phyloP scores from a whole-genome alignment of 2,888 invertebrate species.

The Brachycybe producta region DNA sequence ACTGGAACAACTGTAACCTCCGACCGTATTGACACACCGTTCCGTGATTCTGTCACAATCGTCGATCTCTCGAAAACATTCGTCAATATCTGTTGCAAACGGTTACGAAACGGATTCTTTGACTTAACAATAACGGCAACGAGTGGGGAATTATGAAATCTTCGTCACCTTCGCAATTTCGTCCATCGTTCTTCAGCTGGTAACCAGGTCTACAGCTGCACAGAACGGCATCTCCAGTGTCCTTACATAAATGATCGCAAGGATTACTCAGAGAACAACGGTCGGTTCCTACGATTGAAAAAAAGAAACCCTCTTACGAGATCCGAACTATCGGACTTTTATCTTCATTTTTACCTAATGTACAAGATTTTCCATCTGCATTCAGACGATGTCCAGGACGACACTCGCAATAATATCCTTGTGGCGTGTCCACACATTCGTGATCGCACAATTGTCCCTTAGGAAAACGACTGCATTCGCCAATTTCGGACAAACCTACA shows the following conservation, averaged over 20 bases:
- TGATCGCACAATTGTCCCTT: constrained; percentile 54
- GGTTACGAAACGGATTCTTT: too few species aligned
- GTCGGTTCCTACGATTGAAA: not conserved
- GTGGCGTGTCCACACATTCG: constrained; percentile 57
- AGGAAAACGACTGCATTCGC: constrained; percentile 44
- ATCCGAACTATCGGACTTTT: not conserved
- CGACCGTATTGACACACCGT: constrained; percentile 62
- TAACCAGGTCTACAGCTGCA: constrained; percentile 62
- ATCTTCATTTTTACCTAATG: constrained; percentile 29
- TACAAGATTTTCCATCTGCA: constrained; percentile 57
- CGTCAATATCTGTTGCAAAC: constrained; percentile 40
- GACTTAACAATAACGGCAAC: too few species aligned
- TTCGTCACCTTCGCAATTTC: constrained; percentile 50
- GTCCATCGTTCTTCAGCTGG: constrained; percentile 49
- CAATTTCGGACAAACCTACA: not conserved
- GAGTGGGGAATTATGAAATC: not conserved
- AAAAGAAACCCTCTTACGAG: constrained; percentile 7
- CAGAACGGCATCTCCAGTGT: constrained; percentile 51
- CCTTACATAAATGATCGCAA: constrained; percentile 59
- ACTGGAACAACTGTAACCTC: constrained; percentile 55
- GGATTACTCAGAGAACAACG: constrained; percentile 52
- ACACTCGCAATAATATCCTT: constrained; percentile 58
- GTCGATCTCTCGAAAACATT: constrained; percentile 40
- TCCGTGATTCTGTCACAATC: constrained; percentile 55
- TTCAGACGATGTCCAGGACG: constrained; percentile 52